Conservation (phyloP, 2,113 vertebrate species). For the Acrocephalus kingi region DNA sequence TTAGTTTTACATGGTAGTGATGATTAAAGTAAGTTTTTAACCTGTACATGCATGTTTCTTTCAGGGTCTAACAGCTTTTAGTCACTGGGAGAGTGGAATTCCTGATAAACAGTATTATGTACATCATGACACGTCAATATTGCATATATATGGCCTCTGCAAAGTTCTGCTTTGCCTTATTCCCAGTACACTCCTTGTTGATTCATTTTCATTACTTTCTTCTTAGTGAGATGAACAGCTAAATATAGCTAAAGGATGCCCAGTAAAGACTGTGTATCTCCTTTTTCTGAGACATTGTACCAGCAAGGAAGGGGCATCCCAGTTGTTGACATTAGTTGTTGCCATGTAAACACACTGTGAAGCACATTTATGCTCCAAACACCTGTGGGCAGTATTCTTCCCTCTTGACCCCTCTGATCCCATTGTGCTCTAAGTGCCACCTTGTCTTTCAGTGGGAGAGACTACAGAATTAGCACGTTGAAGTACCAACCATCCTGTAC, state of each 20-base stretch:
- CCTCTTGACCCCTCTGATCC: background rate
- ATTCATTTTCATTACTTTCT: background rate
- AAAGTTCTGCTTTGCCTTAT: background rate
- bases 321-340: background rate
- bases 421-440: background rate
- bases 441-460: background rate
- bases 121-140: accelerated
- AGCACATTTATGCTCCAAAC: background rate
- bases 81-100: background rate
- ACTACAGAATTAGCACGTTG: background rate
- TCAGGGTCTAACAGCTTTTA: background rate
- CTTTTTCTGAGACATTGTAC: background rate
- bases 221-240: background rate
- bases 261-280: background rate
- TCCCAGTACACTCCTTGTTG: background rate
- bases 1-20: background rate
- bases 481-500: background rate
- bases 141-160: background rate
- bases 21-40: conserved; percentile 8
- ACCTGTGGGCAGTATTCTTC: accelerated
- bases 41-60: background rate
- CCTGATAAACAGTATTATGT: background rate
- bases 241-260: background rate
- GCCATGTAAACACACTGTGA: background rate
- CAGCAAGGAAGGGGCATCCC: background rate